These are phyloP conservation scores for Coremacera marginata DNA, from an alignment of 2,888 invertebrate genomes.

Conservation along the genomic window DNA sequence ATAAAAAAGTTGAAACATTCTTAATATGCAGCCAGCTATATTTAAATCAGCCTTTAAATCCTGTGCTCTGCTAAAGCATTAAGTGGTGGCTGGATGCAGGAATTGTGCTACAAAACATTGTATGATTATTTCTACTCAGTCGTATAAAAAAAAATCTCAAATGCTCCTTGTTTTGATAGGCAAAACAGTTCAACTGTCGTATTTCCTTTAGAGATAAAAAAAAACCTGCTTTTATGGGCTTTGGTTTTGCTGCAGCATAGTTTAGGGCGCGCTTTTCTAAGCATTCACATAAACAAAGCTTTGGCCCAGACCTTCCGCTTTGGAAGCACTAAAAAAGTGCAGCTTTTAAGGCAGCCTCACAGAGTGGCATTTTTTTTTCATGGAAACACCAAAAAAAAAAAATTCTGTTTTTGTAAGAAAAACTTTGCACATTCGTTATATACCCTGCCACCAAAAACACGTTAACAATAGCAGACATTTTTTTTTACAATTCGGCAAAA, in stretches of 20 bases:
- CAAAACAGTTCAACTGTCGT: no score
- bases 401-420: neutral
- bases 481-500: neutral
- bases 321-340: neutral
- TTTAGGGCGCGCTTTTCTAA: conserved; percentile 1
- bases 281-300: conserved; percentile 9
- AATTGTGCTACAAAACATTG: no score
- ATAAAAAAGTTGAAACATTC: neutral
- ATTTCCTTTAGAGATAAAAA: no score
- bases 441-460: neutral
- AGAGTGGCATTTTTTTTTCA: neutral
- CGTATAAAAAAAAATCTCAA: no score
- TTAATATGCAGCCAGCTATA: no score
- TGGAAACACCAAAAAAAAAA: neutral
- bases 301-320: neutral
- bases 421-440: neutral
- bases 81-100: no score
- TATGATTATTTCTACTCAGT: no score
- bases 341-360: neutral
- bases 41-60: no score
- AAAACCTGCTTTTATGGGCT: no score
- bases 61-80: no score
- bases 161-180: no score
- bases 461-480: neutral
- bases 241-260: conserved; percentile 8